Evolutionary conservation across 2,888 invertebrate genomes (phyloP), one percentile per base, ranked within the genome.

Genomic region (Cylindroiulus punctatus): DNA sequence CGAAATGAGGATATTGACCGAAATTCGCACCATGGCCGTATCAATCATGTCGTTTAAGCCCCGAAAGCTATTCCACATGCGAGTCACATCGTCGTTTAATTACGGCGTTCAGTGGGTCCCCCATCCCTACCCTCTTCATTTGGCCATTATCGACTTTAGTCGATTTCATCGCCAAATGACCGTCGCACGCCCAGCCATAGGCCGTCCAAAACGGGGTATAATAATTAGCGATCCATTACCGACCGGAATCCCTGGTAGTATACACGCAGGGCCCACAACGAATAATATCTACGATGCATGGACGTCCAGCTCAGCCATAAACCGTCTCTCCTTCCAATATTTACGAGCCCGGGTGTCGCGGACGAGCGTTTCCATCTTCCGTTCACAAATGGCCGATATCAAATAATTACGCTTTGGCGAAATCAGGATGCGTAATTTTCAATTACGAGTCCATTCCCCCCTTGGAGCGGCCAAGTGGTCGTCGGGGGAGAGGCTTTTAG

Each of bases 61-160:
- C 26, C 65, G 26, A 65, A 65, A 4, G 22, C 65, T n/a, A 65
- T 65, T 65, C 22, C 22, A 17, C 65, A 65, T 65, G 65, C 65
- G 65, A 65, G 26, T n/a, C 65, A 65, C 65, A 65, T 65, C 0
- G 65, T 8, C 65, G 65, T 26, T 65, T 65, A 65, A 65, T 65
- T 65, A 65, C 5, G n/a, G 26, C 65, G 65, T 65, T 65, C 65
- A 26, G 65, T 65, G 65, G 65, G n/a, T n/a, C 65, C 65, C 65
- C 65, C 65, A 65, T 65, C 65, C 65, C n/a, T 65, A 26, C 65
- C 65, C 65, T 65, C 65, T 65, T 65, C 65, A 65, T 65, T 65
- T 65, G 65, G 65, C 26, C 65, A 65, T 65, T 65, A 65, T 65
- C 65, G 65, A 65, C 22, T 26, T n/a, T 3, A 65, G 65, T 65